A percentile compares a stretch with the other conserved stretches of the same genome.
Evolutionary conservation across 2,113 vertebrate species (phyloP).

Genomic region (Cryptomyrus ogoouensis): DNA sequence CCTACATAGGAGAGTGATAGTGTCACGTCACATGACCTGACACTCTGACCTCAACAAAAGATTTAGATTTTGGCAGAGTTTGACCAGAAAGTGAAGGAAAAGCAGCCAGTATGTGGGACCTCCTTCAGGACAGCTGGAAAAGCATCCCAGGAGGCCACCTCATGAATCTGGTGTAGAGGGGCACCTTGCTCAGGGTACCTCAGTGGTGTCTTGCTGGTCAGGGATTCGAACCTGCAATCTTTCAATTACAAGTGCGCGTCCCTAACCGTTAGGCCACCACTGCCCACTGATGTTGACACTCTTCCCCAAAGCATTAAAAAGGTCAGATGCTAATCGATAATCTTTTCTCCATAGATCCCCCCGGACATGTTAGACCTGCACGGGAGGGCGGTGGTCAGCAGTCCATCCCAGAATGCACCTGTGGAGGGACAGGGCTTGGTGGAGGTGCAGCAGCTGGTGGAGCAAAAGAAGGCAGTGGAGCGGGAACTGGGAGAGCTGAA

Average conservation of each 20-base stretch:
- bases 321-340: neutral
- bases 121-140: neutral
- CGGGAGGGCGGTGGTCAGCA: neutral
- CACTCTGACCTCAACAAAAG: neutral
- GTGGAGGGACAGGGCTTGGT: conserved; percentile 50
- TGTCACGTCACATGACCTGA: neutral
- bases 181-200: too few relatives aligned
- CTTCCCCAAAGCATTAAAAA: neutral
- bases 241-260: too few relatives aligned
- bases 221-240: too few relatives aligned
- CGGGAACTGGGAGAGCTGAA: conserved; percentile 74
- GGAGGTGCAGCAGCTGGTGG: conserved; percentile 60
- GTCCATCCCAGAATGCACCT: neutral
- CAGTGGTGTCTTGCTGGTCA: too few relatives aligned
- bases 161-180: neutral
- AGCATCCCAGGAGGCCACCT: neutral
- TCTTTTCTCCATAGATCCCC: conserved; percentile 20
- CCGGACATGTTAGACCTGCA: conserved; percentile 5
- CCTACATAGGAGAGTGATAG: neutral
- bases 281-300: too few relatives aligned
- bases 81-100: neutral
- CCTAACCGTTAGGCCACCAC: too few relatives aligned
- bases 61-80: neutral
- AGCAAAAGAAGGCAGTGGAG: conserved; percentile 69
- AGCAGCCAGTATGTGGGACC: neutral